These are phyloP conservation scores for Phengaris alcon DNA, from an alignment of 2,888 invertebrate genomes.

Conservation along the genomic window DNA sequence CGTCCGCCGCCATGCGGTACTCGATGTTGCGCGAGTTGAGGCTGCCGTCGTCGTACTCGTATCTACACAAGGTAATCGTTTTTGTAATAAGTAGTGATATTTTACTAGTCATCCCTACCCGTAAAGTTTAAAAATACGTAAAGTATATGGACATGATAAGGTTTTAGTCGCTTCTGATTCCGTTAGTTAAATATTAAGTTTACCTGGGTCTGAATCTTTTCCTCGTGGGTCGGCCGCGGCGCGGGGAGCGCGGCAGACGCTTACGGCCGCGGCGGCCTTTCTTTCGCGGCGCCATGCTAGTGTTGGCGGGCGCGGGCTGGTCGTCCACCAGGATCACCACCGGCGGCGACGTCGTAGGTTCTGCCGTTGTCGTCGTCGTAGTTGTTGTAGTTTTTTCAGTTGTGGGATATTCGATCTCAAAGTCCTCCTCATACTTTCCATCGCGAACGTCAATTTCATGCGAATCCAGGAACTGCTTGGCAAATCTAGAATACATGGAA, in stretches of 20 bases:
- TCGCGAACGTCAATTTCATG: conserved; percentile 77
- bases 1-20: conserved; percentile 74
- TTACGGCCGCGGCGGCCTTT: conserved; percentile 61
- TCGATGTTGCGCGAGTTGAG: conserved; percentile 69
- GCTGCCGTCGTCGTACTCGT: conserved; percentile 60
- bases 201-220: conserved; percentile 74
- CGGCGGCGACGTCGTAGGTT: conserved; percentile 60
- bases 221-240: conserved; percentile 68
- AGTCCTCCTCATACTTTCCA: conserved; percentile 60
- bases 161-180: no score
- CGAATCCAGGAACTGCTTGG: conserved; percentile 85
- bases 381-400: conserved; percentile 56
- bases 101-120: background rate
- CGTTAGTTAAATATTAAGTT: no score
- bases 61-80: conserved; percentile 33
- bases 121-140: no score
- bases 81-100: conserved; percentile 1
- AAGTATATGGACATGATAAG: no score
- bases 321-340: conserved; percentile 71
- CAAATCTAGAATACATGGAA: conserved; percentile 69
- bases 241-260: conserved; percentile 64
- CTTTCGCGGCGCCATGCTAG: conserved; percentile 53
- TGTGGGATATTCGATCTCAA: conserved; percentile 61
- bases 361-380: conserved; percentile 52
- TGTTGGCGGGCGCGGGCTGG: conserved; percentile 64